Conservation (phyloP, 2,797 vertebrate species). For the Anguilla anguilla region DNA sequence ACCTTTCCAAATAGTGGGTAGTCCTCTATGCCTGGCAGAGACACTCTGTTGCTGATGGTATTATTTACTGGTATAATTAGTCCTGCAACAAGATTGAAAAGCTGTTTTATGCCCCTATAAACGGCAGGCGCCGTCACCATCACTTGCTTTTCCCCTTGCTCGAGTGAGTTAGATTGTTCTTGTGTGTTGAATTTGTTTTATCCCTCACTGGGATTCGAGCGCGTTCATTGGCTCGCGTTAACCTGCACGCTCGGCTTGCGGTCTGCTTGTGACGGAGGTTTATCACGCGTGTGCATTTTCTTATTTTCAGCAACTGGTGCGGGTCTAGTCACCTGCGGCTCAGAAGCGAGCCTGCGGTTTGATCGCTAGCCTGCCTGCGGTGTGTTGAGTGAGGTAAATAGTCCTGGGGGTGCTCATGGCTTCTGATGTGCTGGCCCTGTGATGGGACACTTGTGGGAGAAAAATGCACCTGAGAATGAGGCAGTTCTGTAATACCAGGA, state of each 20-base stretch:
- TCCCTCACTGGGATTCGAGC: not conserved
- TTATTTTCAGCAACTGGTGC: not conserved
- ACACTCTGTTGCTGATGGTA: not conserved
- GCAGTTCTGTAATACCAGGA: not conserved
- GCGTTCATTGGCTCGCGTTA: not conserved
- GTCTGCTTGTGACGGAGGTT: not conserved
- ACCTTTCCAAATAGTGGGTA: not conserved
- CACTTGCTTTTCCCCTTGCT: not conserved
- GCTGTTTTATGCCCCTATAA: not conserved
- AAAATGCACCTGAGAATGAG: not conserved
- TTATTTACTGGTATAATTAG: not conserved
- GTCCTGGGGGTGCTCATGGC: not conserved
- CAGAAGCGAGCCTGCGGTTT: not conserved
- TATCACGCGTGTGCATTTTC: not conserved
- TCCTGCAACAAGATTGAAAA: not conserved
- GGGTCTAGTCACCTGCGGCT: not conserved
- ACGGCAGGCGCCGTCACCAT: not conserved
- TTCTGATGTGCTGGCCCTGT: not conserved
- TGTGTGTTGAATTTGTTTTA: not conserved
- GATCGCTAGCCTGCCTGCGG: not conserved
- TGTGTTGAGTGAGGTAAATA: not conserved
- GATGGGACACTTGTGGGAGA: not conserved
- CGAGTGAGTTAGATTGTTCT: not conserved
- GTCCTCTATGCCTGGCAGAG: not conserved
- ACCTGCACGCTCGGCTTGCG: not conserved